Evolutionary conservation across 2,113 vertebrate genomes (phyloP), one percentile per base, ranked within the genome.

Genomic region (Labeo rohita): DNA sequence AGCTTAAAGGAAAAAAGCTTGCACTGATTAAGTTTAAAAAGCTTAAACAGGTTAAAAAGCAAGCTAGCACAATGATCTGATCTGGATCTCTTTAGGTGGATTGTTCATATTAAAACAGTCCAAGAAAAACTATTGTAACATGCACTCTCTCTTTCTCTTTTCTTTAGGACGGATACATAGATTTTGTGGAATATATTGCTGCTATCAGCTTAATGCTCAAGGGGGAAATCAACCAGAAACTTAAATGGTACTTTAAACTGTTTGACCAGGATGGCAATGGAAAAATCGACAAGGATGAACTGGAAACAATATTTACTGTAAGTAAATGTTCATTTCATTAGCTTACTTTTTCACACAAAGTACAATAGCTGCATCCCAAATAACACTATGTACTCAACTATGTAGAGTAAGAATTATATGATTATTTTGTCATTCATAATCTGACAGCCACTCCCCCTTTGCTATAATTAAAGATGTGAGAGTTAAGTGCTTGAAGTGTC

Each of bases 231-330:
- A 96, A 97, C 86, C 96, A 97, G 91, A 98, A 99, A 90, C 92
- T 98, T 75, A 98, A 98, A 91, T 98, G 97, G 96, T 97, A 98
- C 95, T 98, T 98, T 93, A 98, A 98, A 88, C 94, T 98, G 6
- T 97, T 97, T 0, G 96, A 98, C 92, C 95, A 95, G 90, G 96
- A 97, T 61, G 96, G 97, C 91, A 98, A 97, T 0, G 97, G 96
- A 86, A 97, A 96, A 89, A 97, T 98, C 76, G 97, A 98, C 94
- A 96, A 95, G 89, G 95, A 96, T 2, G 96, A 98, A 90, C 85
- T 98, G 87, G 88, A 97, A 91, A 96, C 95, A 47, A 98, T 97
- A 92, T 96, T 96, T 89, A 92, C 93, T 94, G 96, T 97, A 88
- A 95, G 94, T 21, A 18, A 73, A 63, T 4, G n/a, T 23, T 63